Evolutionary conservation across 2,888 invertebrate genomes (phyloP).

Genomic region (Diplazon laetatorius): DNA sequence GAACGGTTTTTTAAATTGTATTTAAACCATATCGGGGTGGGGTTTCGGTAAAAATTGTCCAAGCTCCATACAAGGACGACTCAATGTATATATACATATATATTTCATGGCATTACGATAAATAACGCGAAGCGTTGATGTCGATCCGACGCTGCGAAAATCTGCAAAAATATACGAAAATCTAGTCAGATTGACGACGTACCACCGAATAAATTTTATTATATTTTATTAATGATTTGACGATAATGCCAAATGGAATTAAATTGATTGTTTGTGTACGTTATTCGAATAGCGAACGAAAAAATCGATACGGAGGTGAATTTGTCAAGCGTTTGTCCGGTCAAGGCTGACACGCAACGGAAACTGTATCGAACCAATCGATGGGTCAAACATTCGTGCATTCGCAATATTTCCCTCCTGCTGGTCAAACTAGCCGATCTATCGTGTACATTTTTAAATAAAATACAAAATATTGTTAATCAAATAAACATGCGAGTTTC

Average conservation of each 20-base stretch:
- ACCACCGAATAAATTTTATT: too few relatives aligned
- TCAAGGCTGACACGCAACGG: background rate
- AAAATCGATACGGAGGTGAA: constrained; percentile 19
- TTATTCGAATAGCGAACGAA: constrained; percentile 22
- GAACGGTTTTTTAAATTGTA: too few relatives aligned
- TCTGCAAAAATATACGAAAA: constrained; percentile 1
- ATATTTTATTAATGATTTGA: too few relatives aligned
- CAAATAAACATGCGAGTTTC: constrained; percentile 30
- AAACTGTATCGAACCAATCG: constrained; percentile 10
- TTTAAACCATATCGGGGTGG: too few relatives aligned
- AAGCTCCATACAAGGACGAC: too few relatives aligned
- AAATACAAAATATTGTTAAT: constrained; percentile 54
- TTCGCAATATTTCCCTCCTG: constrained; percentile 36
- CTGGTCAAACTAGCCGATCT: constrained; percentile 10
- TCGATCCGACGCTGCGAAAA: constrained; percentile 21
- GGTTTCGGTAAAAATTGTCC: too few relatives aligned
- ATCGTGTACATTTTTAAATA: constrained; percentile 46
- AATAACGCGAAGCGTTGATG: constrained; percentile 29
- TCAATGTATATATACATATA: too few relatives aligned
- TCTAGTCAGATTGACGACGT: constrained; percentile 36
- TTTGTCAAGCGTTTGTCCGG: background rate
- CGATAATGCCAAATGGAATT: too few relatives aligned
- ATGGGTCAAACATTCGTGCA: constrained; percentile 4
- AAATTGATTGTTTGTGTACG: too few relatives aligned
- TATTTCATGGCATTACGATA: too few relatives aligned